phyloP scores from a whole-genome alignment of 2,113 vertebrate species.

The Cebus imitator region DNA sequence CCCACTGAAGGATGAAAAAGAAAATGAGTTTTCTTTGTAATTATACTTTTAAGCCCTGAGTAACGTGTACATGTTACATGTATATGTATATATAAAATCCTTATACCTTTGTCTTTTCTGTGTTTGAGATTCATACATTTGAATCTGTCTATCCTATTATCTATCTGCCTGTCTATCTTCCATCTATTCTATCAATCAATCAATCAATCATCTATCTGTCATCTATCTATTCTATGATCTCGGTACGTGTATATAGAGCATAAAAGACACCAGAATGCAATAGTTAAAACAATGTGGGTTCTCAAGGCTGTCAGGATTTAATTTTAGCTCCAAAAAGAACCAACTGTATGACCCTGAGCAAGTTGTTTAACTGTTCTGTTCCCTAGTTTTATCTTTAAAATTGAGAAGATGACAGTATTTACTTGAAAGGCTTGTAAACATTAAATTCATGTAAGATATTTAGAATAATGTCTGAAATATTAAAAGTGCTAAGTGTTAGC shows the following conservation, averaged over 20 bases:
- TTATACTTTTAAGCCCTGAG: conserved; percentile 6
- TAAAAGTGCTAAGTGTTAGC: background rate
- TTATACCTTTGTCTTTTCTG: background rate
- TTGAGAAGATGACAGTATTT: background rate
- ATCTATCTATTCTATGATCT: background rate
- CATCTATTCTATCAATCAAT: background rate
- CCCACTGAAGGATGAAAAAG: background rate
- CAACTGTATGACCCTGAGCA: background rate
- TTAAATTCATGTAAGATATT: background rate
- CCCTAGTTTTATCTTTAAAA: background rate
- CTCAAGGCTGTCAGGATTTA: conserved; percentile 1
- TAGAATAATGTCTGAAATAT: background rate
- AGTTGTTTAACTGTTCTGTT: background rate
- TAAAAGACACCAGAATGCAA: background rate
- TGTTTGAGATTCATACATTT: conserved; percentile 9
- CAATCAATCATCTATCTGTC: background rate
- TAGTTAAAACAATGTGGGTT: background rate
- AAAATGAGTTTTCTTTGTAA: conserved; percentile 29
- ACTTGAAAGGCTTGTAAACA: background rate
- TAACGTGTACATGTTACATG: background rate
- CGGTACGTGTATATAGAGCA: background rate
- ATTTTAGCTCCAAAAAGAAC: background rate
- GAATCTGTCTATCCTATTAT: background rate
- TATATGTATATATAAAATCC: background rate
- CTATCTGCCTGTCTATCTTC: background rate